A percentile compares a stretch with the other conserved stretches of the same genome.
phyloP scores from a whole-genome alignment of 2,113 vertebrate genomes.

The Myotis yumanensis region DNA sequence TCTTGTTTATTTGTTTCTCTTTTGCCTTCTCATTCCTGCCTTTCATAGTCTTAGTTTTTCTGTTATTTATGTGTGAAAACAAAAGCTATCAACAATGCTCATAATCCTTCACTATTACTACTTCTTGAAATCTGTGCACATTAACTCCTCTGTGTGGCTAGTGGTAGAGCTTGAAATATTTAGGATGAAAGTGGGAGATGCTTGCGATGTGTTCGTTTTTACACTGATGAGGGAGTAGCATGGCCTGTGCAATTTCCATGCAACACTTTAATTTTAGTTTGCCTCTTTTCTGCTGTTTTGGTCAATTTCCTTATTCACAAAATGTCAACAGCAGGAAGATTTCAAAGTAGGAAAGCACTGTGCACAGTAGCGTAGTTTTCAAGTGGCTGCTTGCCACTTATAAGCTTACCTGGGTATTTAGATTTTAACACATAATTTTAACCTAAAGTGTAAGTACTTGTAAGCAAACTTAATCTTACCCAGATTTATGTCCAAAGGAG shows the following conservation, averaged over 20 bases:
- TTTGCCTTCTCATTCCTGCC: not conserved
- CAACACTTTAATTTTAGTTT: constrained; percentile 21
- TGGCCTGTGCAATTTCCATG: not conserved
- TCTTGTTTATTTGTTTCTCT: not conserved
- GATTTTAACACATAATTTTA: constrained; percentile 51
- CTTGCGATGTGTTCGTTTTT: not conserved
- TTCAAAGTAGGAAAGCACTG: not conserved
- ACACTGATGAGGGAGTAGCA: not conserved
- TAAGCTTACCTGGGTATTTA: constrained; percentile 8
- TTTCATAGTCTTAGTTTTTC: not conserved
- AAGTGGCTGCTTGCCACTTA: constrained; percentile 42
- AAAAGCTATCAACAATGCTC: not conserved
- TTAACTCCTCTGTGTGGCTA: not conserved
- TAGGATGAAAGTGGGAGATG: not conserved
- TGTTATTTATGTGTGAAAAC: not conserved
- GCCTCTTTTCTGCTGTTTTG: not conserved
- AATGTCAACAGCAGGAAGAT: constrained; percentile 4
- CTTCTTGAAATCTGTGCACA: not conserved
- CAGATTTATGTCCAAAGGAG: constrained; percentile 32
- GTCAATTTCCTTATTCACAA: constrained; percentile 39
- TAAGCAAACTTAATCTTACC: constrained; percentile 1
- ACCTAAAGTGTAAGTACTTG: constrained; percentile 42
- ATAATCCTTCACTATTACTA: not conserved
- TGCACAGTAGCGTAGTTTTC: not conserved
- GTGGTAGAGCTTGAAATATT: not conserved